A percentile compares a stretch with the other conserved stretches of the same genome.
phyloP scores from a whole-genome alignment of 2,888 invertebrate genomes.

The Priocnemis perturbator region DNA sequence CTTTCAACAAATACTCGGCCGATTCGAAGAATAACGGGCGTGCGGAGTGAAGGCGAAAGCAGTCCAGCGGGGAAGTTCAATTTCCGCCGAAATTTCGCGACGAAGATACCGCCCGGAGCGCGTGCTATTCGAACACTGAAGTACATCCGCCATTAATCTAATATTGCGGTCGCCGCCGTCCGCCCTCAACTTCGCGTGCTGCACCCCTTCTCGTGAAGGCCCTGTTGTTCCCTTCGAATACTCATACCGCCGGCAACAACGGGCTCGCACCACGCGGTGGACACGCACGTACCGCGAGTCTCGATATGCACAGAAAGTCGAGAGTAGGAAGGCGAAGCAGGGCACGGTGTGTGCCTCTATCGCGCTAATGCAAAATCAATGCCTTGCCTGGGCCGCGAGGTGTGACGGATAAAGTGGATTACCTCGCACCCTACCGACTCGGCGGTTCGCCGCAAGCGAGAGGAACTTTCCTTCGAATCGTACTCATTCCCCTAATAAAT shows the following conservation, averaged over 20 bases:
- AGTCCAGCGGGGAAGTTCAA: slow-evolving; percentile 31
- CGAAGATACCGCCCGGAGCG: slow-evolving; percentile 5
- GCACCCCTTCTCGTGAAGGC: slow-evolving; percentile 43
- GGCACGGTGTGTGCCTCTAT: slow-evolving; percentile 1
- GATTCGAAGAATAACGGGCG: too few relatives aligned
- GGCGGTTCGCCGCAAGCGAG: slow-evolving; percentile 40
- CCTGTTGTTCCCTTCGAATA: slow-evolving; percentile 43
- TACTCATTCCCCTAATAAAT: slow-evolving; percentile 20
- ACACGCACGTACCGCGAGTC: slow-evolving; percentile 18
- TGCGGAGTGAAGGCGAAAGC: too few relatives aligned
- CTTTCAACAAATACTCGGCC: too few relatives aligned
- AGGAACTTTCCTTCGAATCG: slow-evolving; percentile 32
- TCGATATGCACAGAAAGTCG: neutral
- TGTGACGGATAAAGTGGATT: slow-evolving; percentile 62
- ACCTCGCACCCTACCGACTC: slow-evolving; percentile 38
- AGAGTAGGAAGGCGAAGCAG: slow-evolving; percentile 3
- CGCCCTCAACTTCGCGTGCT: slow-evolving; percentile 64
- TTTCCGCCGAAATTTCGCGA: slow-evolving; percentile 42
- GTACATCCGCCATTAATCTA: slow-evolving; percentile 68
- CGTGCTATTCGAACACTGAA: slow-evolving; percentile 48
- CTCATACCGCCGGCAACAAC: slow-evolving; percentile 37
- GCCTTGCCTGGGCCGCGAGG: slow-evolving; percentile 50
- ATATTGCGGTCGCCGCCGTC: slow-evolving; percentile 64
- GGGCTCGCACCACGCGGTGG: slow-evolving; percentile 10
- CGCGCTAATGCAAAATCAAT: slow-evolving; percentile 66